Conservation (phyloP, 30 jellyfish, hydroid and myxozoan genomes). For the Phacellophora camtschatica region DNA sequence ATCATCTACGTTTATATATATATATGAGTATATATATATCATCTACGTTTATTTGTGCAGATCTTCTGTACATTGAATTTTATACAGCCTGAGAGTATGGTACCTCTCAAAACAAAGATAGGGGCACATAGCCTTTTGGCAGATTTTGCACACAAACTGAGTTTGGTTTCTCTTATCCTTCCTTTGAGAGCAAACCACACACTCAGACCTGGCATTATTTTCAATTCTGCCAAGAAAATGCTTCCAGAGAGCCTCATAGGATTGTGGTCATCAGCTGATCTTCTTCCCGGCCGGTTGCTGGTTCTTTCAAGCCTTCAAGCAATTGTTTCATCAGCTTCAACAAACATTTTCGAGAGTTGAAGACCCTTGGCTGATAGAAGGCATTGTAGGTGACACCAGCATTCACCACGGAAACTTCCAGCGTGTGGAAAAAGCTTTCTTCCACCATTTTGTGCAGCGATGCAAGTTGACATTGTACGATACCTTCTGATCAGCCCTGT, state of each 20-base stretch:
- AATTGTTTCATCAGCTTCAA: neutral
- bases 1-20: no score
- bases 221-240: neutral
- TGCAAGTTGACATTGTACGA: neutral
- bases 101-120: constrained; percentile 4
- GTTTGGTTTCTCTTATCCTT: constrained; percentile 6
- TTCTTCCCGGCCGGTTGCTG: constrained; percentile 3
- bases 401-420: constrained; percentile 18
- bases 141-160: neutral
- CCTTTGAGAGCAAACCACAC: constrained; percentile 18
- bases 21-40: no score
- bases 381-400: constrained; percentile 32
- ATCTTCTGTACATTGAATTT: neutral
- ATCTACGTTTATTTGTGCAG: no score
- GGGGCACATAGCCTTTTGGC: constrained; percentile 7
- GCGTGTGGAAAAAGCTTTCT: constrained; percentile 32
- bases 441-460: constrained; percentile 23
- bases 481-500: constrained; percentile 36
- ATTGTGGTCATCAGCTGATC: neutral
- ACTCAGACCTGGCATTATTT: neutral
- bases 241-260: neutral
- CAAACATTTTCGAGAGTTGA: neutral
- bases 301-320: constrained; percentile 6
- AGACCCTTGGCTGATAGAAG: neutral
- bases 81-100: neutral